Evolutionary conservation across 2,888 invertebrate genomes (phyloP).

Genomic region (Merodon equestris): DNA sequence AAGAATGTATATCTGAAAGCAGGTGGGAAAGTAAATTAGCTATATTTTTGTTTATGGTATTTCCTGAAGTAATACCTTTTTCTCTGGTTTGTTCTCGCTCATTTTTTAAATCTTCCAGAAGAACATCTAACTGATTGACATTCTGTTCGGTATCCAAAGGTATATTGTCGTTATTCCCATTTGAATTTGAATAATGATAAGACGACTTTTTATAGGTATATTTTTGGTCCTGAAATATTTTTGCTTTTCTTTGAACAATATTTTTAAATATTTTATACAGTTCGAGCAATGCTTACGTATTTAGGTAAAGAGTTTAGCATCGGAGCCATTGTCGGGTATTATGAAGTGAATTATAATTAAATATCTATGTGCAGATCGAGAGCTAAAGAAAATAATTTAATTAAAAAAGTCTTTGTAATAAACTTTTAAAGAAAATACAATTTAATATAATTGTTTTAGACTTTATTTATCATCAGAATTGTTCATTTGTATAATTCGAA

Average conservation of each 20-base stretch:
- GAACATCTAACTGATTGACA: slow-evolving; percentile 87
- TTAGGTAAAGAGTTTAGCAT: slow-evolving; percentile 50
- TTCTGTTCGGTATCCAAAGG: slow-evolving; percentile 80
- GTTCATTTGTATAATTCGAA: too few species aligned
- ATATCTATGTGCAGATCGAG: slow-evolving; percentile 53
- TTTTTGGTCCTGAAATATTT: slow-evolving; percentile 74
- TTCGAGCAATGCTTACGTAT: slow-evolving; percentile 42
- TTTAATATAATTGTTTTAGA: slow-evolving; percentile 3
- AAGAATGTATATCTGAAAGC: slow-evolving; percentile 63
- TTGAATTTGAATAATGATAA: slow-evolving; percentile 77
- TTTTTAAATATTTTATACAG: neutral
- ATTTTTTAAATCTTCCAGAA: slow-evolving; percentile 85
- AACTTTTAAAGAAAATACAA: neutral
- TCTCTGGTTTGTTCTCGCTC: slow-evolving; percentile 77
- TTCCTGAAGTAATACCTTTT: slow-evolving; percentile 70
- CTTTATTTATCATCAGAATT: too few species aligned
- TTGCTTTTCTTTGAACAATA: neutral
- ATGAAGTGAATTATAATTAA: too few species aligned
- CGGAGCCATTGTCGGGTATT: slow-evolving; percentile 42
- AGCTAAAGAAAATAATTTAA: slow-evolving; percentile 18
- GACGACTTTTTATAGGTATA: slow-evolving; percentile 77
- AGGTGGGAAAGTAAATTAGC: slow-evolving; percentile 16
- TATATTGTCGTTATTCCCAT: slow-evolving; percentile 72
- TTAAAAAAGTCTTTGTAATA: neutral
- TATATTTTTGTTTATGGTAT: too few species aligned